phyloP scores from a whole-genome alignment of 2,113 vertebrate species.

The Triplophysa tibetana region DNA sequence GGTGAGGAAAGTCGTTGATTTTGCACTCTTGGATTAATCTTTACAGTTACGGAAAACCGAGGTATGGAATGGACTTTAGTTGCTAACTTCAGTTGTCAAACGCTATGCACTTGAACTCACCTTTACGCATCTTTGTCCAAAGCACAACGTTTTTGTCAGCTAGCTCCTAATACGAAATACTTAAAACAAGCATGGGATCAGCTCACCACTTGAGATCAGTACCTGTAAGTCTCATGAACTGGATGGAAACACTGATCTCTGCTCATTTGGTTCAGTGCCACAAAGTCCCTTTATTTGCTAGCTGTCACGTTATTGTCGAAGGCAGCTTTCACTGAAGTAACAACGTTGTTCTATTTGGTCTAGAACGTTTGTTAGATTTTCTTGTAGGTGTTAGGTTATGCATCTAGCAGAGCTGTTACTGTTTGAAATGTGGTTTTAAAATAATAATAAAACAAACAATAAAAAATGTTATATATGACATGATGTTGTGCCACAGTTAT shows the following conservation, averaged over 20 bases:
- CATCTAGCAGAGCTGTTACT: slow-evolving; percentile 25
- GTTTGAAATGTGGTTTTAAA: slow-evolving; percentile 42
- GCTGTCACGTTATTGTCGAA: slow-evolving; percentile 6
- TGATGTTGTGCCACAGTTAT: slow-evolving; percentile 44
- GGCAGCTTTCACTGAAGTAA: slow-evolving; percentile 34
- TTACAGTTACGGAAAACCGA: background rate
- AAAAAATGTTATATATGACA: slow-evolving; percentile 28
- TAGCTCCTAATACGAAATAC: background rate
- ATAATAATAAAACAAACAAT: slow-evolving; percentile 10
- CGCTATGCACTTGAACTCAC: slow-evolving; percentile 50
- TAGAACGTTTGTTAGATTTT: slow-evolving; percentile 38
- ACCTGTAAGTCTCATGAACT: background rate
- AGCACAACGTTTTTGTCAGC: slow-evolving; percentile 30
- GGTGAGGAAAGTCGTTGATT: background rate
- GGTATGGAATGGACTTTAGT: slow-evolving; percentile 2
- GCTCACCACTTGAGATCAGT: background rate
- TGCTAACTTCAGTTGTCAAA: slow-evolving; percentile 16
- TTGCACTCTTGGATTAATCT: background rate
- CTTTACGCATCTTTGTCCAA: slow-evolving; percentile 30
- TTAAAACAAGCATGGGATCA: background rate
- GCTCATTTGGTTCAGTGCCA: background rate
- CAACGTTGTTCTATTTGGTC: slow-evolving; percentile 22
- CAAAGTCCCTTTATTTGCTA: slow-evolving; percentile 43
- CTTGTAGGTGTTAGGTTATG: slow-evolving; percentile 33
- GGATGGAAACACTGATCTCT: background rate